Evolutionary conservation across 2,113 vertebrate genomes (phyloP), one percentile per base, ranked within the genome.

Genomic region (Haemorhous mexicanus): DNA sequence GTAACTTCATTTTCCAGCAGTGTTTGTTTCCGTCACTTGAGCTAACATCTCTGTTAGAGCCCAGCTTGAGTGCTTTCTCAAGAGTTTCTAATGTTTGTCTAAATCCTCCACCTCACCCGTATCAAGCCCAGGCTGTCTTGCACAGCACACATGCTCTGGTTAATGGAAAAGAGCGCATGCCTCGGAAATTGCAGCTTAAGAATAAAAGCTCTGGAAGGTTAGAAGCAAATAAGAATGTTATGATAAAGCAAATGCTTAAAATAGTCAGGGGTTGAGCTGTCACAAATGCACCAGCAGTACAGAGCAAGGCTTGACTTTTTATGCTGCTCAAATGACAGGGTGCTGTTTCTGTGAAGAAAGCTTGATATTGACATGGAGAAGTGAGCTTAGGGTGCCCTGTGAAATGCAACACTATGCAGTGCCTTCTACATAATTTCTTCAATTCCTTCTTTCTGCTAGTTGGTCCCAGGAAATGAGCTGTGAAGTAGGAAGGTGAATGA

Each of bases 181-280:
- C 77, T 95, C 76, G 33, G 73, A 33, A 64, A 61, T 10, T 33
- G 77, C 80, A 30, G 93, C n/a, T 95, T 41, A 22, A 26, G 72
- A 84, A 28, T 39, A 67, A 86, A 87, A 93, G 91, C 95, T 95
- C 41, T 84, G 62, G 49, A 56, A 76, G 62, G 84, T 96, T 91
- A 87, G 56, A 94, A 95, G 95, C 96, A 78, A 93, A 89, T 76
- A 61, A 93, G 94, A 95, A 67, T 80, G 69, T 61, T 49, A 76
- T 82, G 84, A 46, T 91, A 75, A 89, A 94, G 95, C 91, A 89
- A 94, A 87, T 68, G 84, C 62, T 68, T 78, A 32, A 55, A 80
- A 76, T 35, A 62, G 28, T 59, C 28, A n/a, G 56, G 46, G 28
- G 23, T 11, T 89, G 37, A 81, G 64, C 76, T 87, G 46, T 75